A percentile compares a stretch with the other conserved stretches of the same genome.
Evolutionary conservation across 1,140 invertebrate genomes (phyloP).

Genomic region (Akabosia matsudoensis): DNA sequence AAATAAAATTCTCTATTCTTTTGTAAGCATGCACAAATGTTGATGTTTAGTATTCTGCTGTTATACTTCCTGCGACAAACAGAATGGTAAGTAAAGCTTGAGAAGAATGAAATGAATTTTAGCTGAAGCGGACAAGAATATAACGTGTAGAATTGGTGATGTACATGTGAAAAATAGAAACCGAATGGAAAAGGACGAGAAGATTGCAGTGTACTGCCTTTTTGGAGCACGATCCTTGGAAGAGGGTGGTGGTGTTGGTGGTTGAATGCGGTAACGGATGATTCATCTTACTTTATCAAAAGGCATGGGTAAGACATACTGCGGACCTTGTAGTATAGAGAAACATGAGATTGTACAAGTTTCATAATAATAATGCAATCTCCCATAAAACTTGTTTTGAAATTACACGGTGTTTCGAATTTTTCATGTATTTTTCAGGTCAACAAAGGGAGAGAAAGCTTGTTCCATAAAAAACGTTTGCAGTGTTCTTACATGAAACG

Average conservation of each 20-base stretch:
- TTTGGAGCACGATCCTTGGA: neutral
- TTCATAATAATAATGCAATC: slow-evolving; percentile 4
- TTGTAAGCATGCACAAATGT: neutral
- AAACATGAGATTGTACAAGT: neutral
- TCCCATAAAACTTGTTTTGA: neutral
- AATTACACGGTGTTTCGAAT: neutral
- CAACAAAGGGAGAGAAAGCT: neutral
- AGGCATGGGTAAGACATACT: no score
- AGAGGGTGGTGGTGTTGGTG: neutral
- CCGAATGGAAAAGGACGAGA: neutral
- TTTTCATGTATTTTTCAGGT: neutral
- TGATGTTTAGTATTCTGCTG: neutral
- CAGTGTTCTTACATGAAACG: no score
- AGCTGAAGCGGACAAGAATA: slow-evolving; percentile 7
- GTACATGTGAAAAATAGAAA: slow-evolving; percentile 6
- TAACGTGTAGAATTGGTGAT: slow-evolving; percentile 11
- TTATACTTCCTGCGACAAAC: neutral
- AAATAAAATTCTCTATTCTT: neutral
- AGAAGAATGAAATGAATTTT: neutral
- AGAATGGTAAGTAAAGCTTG: slow-evolving; percentile 8
- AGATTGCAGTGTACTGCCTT: no score
- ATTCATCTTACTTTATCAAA: neutral
- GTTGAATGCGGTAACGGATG: neutral
- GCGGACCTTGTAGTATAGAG: neutral
- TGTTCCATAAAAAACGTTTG: neutral